Evolutionary conservation across 1,140 invertebrate species (phyloP).

Genomic region (Zaprionus camerounensis): DNA sequence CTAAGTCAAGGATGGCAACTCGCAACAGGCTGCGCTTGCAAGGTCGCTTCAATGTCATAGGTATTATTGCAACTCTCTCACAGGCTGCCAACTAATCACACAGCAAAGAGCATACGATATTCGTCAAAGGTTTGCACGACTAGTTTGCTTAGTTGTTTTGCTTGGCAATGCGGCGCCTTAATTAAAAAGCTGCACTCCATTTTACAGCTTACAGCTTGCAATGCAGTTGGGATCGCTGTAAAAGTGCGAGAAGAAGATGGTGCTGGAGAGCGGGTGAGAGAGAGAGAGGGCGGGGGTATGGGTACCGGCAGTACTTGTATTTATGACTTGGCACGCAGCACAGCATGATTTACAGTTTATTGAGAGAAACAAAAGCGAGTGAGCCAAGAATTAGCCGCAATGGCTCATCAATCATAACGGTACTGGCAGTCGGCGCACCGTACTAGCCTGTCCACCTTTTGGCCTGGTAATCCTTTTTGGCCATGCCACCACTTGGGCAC

Average conservation of each 20-base stretch:
- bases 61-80: no score
- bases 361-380: conserved; percentile 74
- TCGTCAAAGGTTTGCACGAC: conserved; percentile 10
- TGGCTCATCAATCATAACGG: conserved; percentile 75
- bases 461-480: conserved; percentile 60
- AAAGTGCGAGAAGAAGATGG: conserved; percentile 6
- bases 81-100: neutral
- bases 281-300: neutral
- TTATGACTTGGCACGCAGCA: conserved; percentile 80
- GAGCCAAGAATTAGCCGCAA: conserved; percentile 77
- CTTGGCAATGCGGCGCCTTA: conserved; percentile 58
- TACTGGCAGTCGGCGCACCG: conserved; percentile 12
- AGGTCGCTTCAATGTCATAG: no score
- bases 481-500: conserved; percentile 29
- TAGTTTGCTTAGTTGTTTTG: conserved; percentile 17
- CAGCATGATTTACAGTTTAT: conserved; percentile 78
- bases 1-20: no score
- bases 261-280: neutral
- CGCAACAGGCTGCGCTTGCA: no score
- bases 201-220: conserved; percentile 43
- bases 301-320: conserved; percentile 47
- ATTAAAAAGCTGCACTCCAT: conserved; percentile 75
- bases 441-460: conserved; percentile 42
- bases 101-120: conserved; percentile 38
- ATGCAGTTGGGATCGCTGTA: conserved; percentile 11